A percentile compares a stretch with the other conserved stretches of the same genome.
Conservation (phyloP, 1,140 invertebrate species). For the Oryzaephilus surinamensis region DNA sequence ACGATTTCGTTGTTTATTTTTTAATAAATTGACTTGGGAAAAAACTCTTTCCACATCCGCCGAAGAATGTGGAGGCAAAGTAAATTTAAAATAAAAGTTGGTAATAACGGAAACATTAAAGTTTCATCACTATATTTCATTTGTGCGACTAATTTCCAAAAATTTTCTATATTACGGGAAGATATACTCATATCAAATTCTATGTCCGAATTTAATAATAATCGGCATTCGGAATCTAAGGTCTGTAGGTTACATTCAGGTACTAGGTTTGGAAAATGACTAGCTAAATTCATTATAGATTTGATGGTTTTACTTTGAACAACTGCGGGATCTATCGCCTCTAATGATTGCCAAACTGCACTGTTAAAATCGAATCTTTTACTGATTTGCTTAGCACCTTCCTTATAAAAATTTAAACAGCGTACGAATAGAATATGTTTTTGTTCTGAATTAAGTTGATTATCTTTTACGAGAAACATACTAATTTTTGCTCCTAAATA, state of each 20-base stretch:
- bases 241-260: neutral
- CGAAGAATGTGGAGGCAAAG: neutral
- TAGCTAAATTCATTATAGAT: neutral
- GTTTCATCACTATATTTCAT: neutral
- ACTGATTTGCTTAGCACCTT: slow-evolving; percentile 3
- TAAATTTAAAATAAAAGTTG: too few relatives aligned
- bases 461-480: neutral
- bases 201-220: neutral
- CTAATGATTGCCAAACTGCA: neutral
- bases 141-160: slow-evolving; percentile 1
- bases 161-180: neutral
- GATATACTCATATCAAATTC: neutral
- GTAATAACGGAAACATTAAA: too few relatives aligned
- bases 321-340: slow-evolving; percentile 3
- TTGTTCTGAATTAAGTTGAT: slow-evolving; percentile 1
- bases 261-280: slow-evolving; percentile 1
- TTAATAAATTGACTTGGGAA: slow-evolving; percentile 4
- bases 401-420: slow-evolving; percentile 9
- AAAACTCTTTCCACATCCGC: slow-evolving; percentile 2
- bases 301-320: neutral
- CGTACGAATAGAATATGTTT: slow-evolving; percentile 1
- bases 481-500: slow-evolving; percentile 9
- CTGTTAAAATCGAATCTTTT: slow-evolving; percentile 6
- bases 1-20: slow-evolving; percentile 2
- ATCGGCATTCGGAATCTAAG: slow-evolving; percentile 4